phyloP scores from a whole-genome alignment of 2,797 vertebrate species.

The Danio tinwini region DNA sequence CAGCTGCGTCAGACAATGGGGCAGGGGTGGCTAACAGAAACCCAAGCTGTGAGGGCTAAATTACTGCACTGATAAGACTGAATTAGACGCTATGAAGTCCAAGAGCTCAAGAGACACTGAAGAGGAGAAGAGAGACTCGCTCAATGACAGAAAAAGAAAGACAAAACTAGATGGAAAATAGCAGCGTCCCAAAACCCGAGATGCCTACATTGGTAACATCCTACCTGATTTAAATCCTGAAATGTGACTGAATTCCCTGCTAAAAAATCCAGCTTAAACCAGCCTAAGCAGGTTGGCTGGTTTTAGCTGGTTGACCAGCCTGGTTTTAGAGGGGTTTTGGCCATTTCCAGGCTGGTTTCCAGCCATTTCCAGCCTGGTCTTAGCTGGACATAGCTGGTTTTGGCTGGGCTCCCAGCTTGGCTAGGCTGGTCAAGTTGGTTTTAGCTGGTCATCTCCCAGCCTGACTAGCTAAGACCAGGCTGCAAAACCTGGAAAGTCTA shows the following conservation, averaged over 20 bases:
- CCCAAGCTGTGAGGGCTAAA: constrained; percentile 92
- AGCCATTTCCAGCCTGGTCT: too few relatives aligned
- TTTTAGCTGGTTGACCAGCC: too few relatives aligned
- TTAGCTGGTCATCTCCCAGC: too few relatives aligned
- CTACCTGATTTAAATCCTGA: not conserved
- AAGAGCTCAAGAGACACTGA: constrained; percentile 76
- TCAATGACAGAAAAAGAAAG: constrained; percentile 31
- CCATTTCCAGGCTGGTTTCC: too few relatives aligned
- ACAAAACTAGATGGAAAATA: constrained; percentile 9
- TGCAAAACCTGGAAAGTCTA: too few relatives aligned
- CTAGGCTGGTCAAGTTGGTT: too few relatives aligned
- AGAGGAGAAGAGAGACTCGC: constrained; percentile 50
- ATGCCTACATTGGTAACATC: not conserved
- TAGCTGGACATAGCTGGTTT: too few relatives aligned
- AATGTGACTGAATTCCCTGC: not conserved
- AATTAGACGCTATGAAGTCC: constrained; percentile 86
- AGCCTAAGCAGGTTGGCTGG: too few relatives aligned
- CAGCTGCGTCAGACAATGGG: constrained; percentile 93
- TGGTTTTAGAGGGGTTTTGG: too few relatives aligned
- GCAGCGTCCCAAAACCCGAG: not conserved
- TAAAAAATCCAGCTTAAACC: too few relatives aligned
- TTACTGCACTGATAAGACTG: constrained; percentile 92
- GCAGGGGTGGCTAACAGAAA: constrained; percentile 91
- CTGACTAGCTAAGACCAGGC: too few relatives aligned
- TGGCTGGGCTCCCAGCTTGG: too few relatives aligned